These are phyloP conservation scores for Actinopyga echinites DNA, from an alignment of 53 echinoderm and acorn worm species.

Conservation along the genomic window DNA sequence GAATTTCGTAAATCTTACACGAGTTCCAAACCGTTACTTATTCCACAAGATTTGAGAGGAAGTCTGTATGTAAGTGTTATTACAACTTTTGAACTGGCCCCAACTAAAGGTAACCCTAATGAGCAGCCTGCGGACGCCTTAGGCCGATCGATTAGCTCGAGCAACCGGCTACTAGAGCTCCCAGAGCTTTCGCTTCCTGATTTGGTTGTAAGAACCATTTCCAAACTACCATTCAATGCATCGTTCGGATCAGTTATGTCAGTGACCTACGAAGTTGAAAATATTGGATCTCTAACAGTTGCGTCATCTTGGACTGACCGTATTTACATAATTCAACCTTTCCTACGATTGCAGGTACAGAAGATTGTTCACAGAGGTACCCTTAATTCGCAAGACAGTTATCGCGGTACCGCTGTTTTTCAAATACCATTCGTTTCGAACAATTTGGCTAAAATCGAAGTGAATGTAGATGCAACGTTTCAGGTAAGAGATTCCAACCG, in stretches of 20 bases:
- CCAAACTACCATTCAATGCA: not conserved
- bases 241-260: conserved; percentile 10
- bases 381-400: not conserved
- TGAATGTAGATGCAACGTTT: not conserved
- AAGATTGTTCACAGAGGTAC: conserved; percentile 1
- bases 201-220: not conserved
- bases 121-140: not conserved
- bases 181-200: conserved; percentile 3
- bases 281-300: too few relatives aligned
- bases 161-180: not conserved
- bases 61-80: not conserved
- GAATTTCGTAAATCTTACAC: conserved; percentile 17
- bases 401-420: not conserved
- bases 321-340: conserved; percentile 16
- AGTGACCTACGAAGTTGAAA: not conserved
- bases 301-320: conserved; percentile 43
- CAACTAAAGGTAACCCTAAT: not conserved
- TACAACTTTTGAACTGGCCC: conserved; percentile 1
- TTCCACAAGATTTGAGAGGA: conserved; percentile 2
- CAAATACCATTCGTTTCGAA: conserved; percentile 6
- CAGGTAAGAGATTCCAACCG: conserved; percentile 14
- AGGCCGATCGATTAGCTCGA: not conserved
- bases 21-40: not conserved
- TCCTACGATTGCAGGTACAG: not conserved
- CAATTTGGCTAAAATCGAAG: conserved; percentile 5